A percentile compares a stretch with the other conserved stretches of the same genome.
phyloP scores from a whole-genome alignment of 2,888 invertebrate species.

The Eupsilia transversa region DNA sequence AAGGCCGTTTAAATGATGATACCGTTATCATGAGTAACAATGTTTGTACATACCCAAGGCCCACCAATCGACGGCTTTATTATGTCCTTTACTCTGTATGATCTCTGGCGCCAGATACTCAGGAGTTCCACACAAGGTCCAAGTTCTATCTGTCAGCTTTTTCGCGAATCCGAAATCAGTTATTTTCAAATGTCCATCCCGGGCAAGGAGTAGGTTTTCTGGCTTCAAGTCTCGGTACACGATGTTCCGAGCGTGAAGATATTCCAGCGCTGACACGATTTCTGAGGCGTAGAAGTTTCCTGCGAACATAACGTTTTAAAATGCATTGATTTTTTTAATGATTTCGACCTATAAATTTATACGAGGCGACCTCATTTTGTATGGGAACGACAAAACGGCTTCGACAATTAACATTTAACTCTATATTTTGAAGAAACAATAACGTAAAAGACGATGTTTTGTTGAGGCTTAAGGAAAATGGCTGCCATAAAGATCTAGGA shows the following conservation, averaged over 20 bases:
- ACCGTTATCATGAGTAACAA: constrained; percentile 25
- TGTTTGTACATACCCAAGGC: constrained; percentile 93
- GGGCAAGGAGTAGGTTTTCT: constrained; percentile 97
- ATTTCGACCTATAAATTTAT: constrained; percentile 41
- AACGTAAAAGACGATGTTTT: constrained; percentile 4
- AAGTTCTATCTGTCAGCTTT: constrained; percentile 97
- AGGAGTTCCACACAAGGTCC: constrained; percentile 99
- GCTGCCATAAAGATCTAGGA: constrained; percentile 10
- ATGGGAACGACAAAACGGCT: constrained; percentile 8
- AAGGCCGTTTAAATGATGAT: too few species aligned
- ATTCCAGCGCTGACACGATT: constrained; percentile 98
- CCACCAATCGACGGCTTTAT: constrained; percentile 99
- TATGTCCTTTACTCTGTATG: constrained; percentile 99
- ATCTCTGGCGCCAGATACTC: constrained; percentile 99
- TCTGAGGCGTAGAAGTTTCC: constrained; percentile 98
- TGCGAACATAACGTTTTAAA: constrained; percentile 73
- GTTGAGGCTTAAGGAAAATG: constrained; percentile 3
- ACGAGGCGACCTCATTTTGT: constrained; percentile 39
- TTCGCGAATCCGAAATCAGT: constrained; percentile 99
- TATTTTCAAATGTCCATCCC: constrained; percentile 98
- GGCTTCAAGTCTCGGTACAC: constrained; percentile 97
- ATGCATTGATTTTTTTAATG: constrained; percentile 53
- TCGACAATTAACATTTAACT: constrained; percentile 7
- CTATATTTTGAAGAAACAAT: constrained; percentile 19
- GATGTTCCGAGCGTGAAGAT: constrained; percentile 96